Conservation (phyloP, 2,888 invertebrate species). For the Archips crataeganus region DNA sequence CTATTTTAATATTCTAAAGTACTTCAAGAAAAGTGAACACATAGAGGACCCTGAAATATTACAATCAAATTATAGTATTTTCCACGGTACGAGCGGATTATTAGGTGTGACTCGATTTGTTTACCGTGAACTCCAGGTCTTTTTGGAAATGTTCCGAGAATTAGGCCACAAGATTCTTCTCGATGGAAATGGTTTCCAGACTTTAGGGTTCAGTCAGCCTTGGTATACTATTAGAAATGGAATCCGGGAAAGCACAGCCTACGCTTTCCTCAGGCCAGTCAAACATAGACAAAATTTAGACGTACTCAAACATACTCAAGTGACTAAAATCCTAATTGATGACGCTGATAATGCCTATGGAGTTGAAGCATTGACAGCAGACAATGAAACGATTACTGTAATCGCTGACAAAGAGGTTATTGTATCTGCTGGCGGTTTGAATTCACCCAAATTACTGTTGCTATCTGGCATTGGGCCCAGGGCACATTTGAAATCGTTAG, state of each 20-base stretch:
- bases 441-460: conserved; percentile 69
- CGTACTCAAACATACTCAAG: conserved; percentile 69
- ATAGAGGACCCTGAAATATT: conserved; percentile 48
- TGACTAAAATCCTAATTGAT: conserved; percentile 75
- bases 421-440: conserved; percentile 67
- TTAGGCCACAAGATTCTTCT: conserved; percentile 11
- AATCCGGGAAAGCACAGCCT: conserved; percentile 89
- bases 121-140: not conserved
- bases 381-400: conserved; percentile 48
- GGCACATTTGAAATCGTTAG: conserved; percentile 53
- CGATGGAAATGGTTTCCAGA: conserved; percentile 20
- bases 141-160: conserved; percentile 10
- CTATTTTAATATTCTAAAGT: conserved; percentile 53
- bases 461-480: conserved; percentile 72
- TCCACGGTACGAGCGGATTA: conserved; percentile 67
- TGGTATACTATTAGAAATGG: conserved; percentile 86
- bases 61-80: conserved; percentile 44
- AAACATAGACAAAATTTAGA: conserved; percentile 53
- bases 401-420: conserved; percentile 64
- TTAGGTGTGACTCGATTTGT: not conserved
- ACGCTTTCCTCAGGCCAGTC: conserved; percentile 86
- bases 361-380: conserved; percentile 59
- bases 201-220: conserved; percentile 39
- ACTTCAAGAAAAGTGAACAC: conserved; percentile 58
- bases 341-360: conserved; percentile 61